Conservation (phyloP, 2,113 vertebrate genomes). For the Neolamprologus devosi region DNA sequence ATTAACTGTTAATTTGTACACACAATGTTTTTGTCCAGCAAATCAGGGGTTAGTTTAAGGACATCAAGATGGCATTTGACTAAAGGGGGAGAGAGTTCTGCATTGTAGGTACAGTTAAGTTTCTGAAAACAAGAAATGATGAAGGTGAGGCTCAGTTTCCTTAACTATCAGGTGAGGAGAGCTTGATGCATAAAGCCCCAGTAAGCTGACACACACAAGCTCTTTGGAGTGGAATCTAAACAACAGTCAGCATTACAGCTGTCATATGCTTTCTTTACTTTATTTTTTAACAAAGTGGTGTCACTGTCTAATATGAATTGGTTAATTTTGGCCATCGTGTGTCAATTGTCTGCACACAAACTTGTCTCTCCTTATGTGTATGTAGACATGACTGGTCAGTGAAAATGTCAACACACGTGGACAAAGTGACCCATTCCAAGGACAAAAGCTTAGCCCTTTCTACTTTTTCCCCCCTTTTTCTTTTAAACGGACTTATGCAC, state of each 20-base stretch:
- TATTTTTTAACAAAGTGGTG: not conserved
- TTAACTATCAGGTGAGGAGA: not conserved
- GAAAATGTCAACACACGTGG: constrained; percentile 27
- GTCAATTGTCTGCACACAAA: constrained; percentile 1
- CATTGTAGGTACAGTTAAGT: not conserved
- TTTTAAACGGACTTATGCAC: not conserved
- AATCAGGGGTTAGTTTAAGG: not conserved
- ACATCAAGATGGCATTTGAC: not conserved
- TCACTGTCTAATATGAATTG: not conserved
- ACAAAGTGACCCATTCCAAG: constrained; percentile 28
- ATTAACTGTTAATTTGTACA: not conserved
- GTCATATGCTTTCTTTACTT: not conserved
- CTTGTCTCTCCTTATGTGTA: not conserved
- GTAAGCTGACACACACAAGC: not conserved
- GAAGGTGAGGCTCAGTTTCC: not conserved
- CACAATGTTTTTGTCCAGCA: not conserved
- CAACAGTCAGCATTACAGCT: not conserved
- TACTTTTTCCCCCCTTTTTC: accelerated
- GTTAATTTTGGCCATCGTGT: not conserved
- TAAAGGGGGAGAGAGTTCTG: not conserved
- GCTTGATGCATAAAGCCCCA: not conserved
- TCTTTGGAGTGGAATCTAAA: not conserved
- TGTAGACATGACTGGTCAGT: constrained; percentile 6
- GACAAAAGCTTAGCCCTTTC: not conserved
- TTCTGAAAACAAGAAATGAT: not conserved